Evolutionary conservation across 2,797 vertebrate species (phyloP), one percentile per base, ranked within the genome.

Genomic region (Harpagifer antarcticus): DNA sequence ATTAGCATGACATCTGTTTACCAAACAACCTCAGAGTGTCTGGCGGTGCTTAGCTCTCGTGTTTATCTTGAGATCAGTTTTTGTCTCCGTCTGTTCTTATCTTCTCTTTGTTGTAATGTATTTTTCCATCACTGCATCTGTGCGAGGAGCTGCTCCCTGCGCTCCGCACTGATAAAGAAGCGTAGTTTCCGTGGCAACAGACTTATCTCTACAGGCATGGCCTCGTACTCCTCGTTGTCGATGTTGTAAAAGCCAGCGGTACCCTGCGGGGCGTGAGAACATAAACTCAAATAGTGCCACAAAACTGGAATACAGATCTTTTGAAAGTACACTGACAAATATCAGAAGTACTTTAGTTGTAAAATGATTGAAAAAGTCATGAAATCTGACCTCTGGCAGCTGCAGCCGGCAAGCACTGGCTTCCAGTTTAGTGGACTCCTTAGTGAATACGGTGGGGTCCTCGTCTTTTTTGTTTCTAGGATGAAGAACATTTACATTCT

Each of bases 201-300:
- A 67, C 93, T 96, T 79, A 99, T 95, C 88, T 99, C 96, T 72
- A 99, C 97, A 1, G 97, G 93, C 97, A 98, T 95, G 0, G 96
- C 98, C 78, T 99, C 97, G 0, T 97, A 97, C 72, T 97, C 97
- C 90, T 99, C 98, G 0, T 95, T 98, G 86, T 99, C 98, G 2
- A 99, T 98, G 91, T 96, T 95, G 80, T 97, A 99, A 85, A 95
- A 97, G 68, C 98, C 96, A 5, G 84, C 86, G 0, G 92, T 85
- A 45, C 94, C 96, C 98, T 99, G 92, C 10, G 69, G 2, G 8
- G 72, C 72, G 72, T 54, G 37, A 64, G 48, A 40, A 61, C 20
- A 55, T 16, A 54, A 44, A 53, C 42, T 78, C 52, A 70, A 45
- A 64, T 23, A 7, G 55, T 19, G 53, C 13, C 8, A 43, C 31